Base-by-base conservation (phyloP, 2,888 invertebrate species). In the Lysandra coridon region DNA sequence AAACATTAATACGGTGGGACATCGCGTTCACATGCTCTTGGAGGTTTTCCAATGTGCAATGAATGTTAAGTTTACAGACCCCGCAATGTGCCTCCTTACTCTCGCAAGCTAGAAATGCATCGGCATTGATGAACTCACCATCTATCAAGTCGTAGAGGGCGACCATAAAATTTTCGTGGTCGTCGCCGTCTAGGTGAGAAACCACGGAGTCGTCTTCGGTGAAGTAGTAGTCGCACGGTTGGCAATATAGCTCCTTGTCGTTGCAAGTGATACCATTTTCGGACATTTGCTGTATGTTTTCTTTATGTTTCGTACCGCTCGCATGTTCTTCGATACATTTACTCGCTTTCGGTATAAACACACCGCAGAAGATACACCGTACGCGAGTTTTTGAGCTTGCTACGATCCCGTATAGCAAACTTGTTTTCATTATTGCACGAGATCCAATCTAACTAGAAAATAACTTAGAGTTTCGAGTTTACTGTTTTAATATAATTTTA, bases 241-340 rank as follows among this genome's bases (percentile, higher is more conserved):
- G 89, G 82, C 92, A 92, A 81, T 88, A 85, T 23, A 91, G 81
- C 37, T 82, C 84, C 5, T 87, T 87, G 73, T 88, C 83, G 73
- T 82, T 82, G 49, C 87, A 88, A 74, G 82, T 83, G 81, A 92
- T 85, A 2, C 89, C 92, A 79, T 91, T 89, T 80, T 88, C 87
- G 57, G 85, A 83, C 89, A 90, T 89, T 73, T 89, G 83, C 77
- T 88, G 87, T 37, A 91, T 87, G 75, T 89, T 89, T 30, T 91
- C 90, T 80, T 89, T 90, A 81, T 92, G 92, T 83, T 88, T 90
- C 37, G 87, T 84, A 7, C 91, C 91, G 80, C 90, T 89, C 30
- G 85, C 86, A 82, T 92, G 92, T 82, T 92, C 90, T 79, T 91
- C 91, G 79, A 92, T 91, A 81, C 90, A 91, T 88, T 88, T 90